These are phyloP conservation scores for Ganaspis sp. DNA, from an alignment of 1,140 invertebrate genomes.

Conservation along the genomic window DNA sequence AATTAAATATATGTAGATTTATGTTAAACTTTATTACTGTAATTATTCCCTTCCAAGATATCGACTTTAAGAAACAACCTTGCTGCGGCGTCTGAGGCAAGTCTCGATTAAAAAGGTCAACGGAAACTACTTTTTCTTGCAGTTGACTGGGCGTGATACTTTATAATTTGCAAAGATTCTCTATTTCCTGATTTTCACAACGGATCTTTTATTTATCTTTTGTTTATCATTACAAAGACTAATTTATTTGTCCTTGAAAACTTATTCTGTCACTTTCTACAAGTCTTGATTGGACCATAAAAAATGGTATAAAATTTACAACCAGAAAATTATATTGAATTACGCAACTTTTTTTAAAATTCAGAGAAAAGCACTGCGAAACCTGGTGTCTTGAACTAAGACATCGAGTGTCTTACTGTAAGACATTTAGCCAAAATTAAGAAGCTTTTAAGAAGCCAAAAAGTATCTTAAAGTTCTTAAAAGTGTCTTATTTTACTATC, in stretches of 20 bases:
- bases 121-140: conserved; percentile 16
- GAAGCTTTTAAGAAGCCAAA: no score
- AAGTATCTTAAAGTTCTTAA: no score
- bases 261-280: background rate
- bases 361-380: no score
- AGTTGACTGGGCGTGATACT: background rate
- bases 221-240: background rate
- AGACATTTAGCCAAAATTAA: no score
- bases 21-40: conserved; percentile 17
- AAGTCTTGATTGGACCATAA: background rate
- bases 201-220: background rate
- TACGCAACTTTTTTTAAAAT: background rate
- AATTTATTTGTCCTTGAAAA: background rate
- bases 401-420: no score
- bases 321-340: background rate
- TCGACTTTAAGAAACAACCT: conserved; percentile 5
- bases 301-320: background rate
- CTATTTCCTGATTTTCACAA: background rate
- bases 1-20: background rate
- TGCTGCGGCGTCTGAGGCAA: conserved; percentile 11
- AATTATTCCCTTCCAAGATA: background rate
- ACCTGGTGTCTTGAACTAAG: no score
- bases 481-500: no score
- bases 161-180: background rate
- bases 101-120: conserved; percentile 5